Percentiles rank a stretch among this genome's conserved stretches.
These are phyloP conservation scores for Dorcus hopei DNA, from an alignment of 2,888 invertebrate species.

Conservation along the genomic window DNA sequence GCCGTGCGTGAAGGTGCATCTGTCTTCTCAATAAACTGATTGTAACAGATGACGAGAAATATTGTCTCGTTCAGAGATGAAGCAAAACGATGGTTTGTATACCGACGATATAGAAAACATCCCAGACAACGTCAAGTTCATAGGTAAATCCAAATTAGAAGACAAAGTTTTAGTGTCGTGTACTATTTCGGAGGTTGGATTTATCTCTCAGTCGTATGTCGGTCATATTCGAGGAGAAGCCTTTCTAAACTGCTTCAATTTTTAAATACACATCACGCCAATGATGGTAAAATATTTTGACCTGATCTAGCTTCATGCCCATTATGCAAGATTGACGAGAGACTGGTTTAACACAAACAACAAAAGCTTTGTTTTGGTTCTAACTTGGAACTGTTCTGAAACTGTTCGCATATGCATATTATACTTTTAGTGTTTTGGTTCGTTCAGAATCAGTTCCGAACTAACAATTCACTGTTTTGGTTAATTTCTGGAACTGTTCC, in stretches of 20 bases:
- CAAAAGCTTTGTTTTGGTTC: no score
- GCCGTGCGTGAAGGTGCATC: background rate
- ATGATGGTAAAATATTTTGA: background rate
- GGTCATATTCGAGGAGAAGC: background rate
- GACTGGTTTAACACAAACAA: background rate
- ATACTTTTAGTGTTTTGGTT: no score
- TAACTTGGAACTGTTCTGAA: no score
- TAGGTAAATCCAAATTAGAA: background rate
- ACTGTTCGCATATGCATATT: no score
- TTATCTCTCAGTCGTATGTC: background rate
- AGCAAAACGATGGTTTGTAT: background rate
- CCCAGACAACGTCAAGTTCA: background rate
- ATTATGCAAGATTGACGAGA: background rate
- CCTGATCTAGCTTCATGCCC: background rate
- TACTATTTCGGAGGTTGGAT: background rate
- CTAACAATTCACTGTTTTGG: no score
- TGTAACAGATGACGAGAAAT: background rate
- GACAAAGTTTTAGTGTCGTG: background rate
- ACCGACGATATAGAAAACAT: background rate
- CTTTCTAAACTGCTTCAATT: background rate
- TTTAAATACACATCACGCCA: background rate
- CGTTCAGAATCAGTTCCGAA: no score
- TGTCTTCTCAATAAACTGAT: background rate
- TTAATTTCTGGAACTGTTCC: no score
- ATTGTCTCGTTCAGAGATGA: background rate